Base-by-base conservation (phyloP, 92 coral and sea anemone genomes). In the Phymanthus crucifer region DNA sequence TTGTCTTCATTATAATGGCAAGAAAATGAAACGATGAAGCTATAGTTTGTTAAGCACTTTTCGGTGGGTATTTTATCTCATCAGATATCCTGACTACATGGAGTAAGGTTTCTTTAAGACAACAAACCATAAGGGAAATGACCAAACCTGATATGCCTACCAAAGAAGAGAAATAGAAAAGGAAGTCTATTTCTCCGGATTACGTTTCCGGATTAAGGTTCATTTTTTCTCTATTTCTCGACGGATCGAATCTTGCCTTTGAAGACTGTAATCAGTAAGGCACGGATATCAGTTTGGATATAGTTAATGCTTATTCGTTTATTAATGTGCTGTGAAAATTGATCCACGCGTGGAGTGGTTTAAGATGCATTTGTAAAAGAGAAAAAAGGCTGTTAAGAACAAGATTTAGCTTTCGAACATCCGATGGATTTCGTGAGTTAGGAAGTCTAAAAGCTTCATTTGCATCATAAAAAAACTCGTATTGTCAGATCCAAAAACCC, bases 181-280 rank as follows among this genome's bases (percentile, higher is more conserved):
- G 81, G 81, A 77, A 77, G 81, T 38, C 56, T 56, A 35, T 77
- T 67, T 77, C 68, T 58, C 65, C 65, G 40, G 36, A 61, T 61
- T 19, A 64, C 68, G 81, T 77, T 77, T 77, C 81, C 81, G 81
- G 81, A 77, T 77, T 77, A 77, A 64, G 72, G 57, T 56, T 64
- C 81, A 77, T 77, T 75, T 75, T 75, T 47, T 52, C 80, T 75
- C 47, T 23, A 75, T 57, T 64, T 77, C 69, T 77, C 72, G 57
- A 77, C 54, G 81, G 81, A 77, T 77, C 81, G 68, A 77, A 77
- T 38, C 68, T 58, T 58, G 68, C 35, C 43, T 70, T 61, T 35
- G 72, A 77, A 77, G 36, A 64, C 72, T 61, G 68, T 61, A 61
- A 77, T 61, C 71, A 77, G 45, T 32, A 32, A 54, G 29, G 69